Conservation (phyloP, 2,113 vertebrate species). For the Centropus bengalensis region DNA sequence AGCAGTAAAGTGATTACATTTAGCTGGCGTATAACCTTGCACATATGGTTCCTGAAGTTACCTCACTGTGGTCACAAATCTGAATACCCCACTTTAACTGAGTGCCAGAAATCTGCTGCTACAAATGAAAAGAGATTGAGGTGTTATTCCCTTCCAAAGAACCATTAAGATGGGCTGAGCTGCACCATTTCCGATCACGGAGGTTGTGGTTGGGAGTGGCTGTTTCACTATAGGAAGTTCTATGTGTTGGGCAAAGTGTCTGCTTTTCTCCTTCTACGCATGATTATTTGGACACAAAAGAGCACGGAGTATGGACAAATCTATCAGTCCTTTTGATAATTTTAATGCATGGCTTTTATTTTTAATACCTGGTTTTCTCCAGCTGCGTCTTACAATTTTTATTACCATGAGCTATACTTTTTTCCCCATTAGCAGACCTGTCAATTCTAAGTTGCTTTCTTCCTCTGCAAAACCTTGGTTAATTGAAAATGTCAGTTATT, state of each 20-base stretch:
- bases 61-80: background rate
- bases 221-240: background rate
- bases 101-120: background rate
- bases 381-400: background rate
- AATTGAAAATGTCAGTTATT: constrained; percentile 25
- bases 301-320: background rate
- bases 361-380: background rate
- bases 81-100: fast-evolving
- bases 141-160: background rate
- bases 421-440: background rate
- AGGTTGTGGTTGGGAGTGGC: background rate
- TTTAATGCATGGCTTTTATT: background rate
- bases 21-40: background rate
- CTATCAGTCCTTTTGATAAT: background rate
- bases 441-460: background rate
- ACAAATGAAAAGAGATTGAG: fast-evolving
- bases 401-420: background rate
- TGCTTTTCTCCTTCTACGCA: background rate
- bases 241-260: background rate
- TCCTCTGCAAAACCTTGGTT: background rate
- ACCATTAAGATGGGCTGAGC: background rate
- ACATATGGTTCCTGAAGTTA: background rate
- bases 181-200: fast-evolving
- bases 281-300: background rate
- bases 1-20: fast-evolving